Evolutionary conservation across 2,888 invertebrate genomes (phyloP), one percentile per base, ranked within the genome.

Genomic region (Griposia aprilina): DNA sequence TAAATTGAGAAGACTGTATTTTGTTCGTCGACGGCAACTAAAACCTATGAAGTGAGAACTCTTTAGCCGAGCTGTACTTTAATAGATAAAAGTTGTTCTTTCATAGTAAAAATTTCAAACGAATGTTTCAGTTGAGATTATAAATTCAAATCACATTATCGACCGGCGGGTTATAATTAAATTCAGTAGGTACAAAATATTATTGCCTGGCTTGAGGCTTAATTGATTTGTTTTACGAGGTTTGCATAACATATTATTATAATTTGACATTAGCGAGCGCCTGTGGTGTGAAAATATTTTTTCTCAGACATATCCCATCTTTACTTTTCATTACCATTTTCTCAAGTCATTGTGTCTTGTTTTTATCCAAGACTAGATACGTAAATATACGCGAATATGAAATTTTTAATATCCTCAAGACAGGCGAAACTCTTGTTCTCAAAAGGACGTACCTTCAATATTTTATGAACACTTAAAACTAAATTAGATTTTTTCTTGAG

Each of bases 401-500:
- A 93, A 92, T 88, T 94, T 94, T 94, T 95, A 94, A 95, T 95
- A 95, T 94, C 92, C 90, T 87, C 91, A 86, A 94, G 93, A 93
- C 93, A 93, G 89, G 93, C 89, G 90, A 92, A 93, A 90, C 90
- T 93, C 80, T 89, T 90, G 90, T 90, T 90, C 87, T 88, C 85
- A 88, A 89, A 91, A 93, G 91, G 93, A 91, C 90, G 90, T 77
- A 83, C 90, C 92, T 94, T 94, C 92, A 94, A 94, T 94, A 95
- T 95, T 95, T 95, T 94, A 94, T 93, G 93, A 93, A 94, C 92
- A 94, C 93, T 94, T 93, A 92, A 92, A 93, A 93, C 92, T 93
- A 94, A 94, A 94, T 94, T 94, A 94, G 90, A 92, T 93, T 94
- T 93, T 90, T 93, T 91, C 88, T 85, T 83, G 88, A 90, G 87